Conservation (phyloP, 1,140 invertebrate species). For the Hylyphantes graminicola region DNA sequence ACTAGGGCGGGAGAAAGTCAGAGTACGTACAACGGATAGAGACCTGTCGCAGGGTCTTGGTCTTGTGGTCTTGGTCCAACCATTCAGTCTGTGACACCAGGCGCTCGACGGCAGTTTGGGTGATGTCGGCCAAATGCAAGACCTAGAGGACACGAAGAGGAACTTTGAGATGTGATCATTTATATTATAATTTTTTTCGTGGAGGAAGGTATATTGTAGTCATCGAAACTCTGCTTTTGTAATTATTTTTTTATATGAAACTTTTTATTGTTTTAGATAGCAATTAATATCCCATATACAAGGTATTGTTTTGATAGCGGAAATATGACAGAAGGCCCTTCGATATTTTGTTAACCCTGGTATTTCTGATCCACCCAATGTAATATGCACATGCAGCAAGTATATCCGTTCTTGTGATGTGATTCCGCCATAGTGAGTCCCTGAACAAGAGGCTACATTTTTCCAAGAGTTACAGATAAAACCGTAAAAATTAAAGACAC, state of each 20-base stretch:
- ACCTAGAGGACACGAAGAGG: background rate
- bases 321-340: too few relatives aligned
- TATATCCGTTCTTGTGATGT: too few relatives aligned
- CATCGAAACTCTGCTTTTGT: background rate
- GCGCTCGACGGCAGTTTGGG: background rate
- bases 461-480: too few relatives aligned
- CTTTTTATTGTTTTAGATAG: background rate
- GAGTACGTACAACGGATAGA: constrained; percentile 12
- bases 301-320: too few relatives aligned
- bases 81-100: constrained; percentile 2
- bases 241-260: background rate
- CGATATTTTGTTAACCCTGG: too few relatives aligned
- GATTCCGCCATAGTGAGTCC: too few relatives aligned
- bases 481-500: too few relatives aligned
- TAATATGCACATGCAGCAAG: too few relatives aligned
- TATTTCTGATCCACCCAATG: too few relatives aligned
- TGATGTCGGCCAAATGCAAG: background rate
- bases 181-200: background rate
- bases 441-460: too few relatives aligned
- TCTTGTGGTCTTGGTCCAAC: background rate
- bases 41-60: constrained; percentile 31
- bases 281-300: too few relatives aligned
- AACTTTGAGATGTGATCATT: background rate
- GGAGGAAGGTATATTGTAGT: background rate
- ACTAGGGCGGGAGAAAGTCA: background rate